Conservation (phyloP, 2,797 vertebrate genomes). For the Myripristis jacobus region DNA sequence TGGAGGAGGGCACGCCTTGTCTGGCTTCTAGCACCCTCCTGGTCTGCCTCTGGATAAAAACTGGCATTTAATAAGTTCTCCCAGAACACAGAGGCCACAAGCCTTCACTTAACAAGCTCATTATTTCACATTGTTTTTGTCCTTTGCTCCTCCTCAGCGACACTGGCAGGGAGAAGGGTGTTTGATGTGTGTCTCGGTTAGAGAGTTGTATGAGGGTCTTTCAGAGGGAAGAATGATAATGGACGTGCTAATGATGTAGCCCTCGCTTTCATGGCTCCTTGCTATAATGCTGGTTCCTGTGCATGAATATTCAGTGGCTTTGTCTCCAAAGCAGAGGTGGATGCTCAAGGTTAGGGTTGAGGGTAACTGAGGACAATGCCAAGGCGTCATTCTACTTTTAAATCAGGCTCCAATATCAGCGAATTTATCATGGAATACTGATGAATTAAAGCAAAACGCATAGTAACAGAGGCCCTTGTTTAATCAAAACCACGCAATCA, state of each 20-base stretch:
- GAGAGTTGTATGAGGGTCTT: conserved; percentile 59
- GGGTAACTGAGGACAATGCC: conserved; percentile 59
- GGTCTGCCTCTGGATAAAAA: conserved; percentile 58
- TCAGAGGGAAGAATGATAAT: conserved; percentile 66
- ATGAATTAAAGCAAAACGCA: conserved; percentile 31
- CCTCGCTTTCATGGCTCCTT: conserved; percentile 63
- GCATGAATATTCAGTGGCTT: conserved; percentile 76
- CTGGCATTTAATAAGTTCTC: conserved; percentile 66
- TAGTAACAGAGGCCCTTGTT: neutral
- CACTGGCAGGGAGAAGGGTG: conserved; percentile 46
- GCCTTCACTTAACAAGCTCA: conserved; percentile 80
- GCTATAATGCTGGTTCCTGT: conserved; percentile 51
- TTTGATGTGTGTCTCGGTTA: conserved; percentile 73
- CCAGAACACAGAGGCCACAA: conserved; percentile 55
- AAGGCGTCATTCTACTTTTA: conserved; percentile 37
- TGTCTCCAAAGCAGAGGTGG: conserved; percentile 39
- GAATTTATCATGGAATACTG: conserved; percentile 27
- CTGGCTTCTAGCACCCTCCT: conserved; percentile 61
- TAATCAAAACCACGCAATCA: conserved; percentile 16
- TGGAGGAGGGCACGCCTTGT: conserved; percentile 59
- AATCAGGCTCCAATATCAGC: conserved; percentile 26
- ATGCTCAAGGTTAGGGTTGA: conserved; percentile 66
- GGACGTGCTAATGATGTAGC: conserved; percentile 75
- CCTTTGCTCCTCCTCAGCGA: conserved; percentile 65
- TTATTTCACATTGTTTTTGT: conserved; percentile 79